A percentile compares a stretch with the other conserved stretches of the same genome.
Evolutionary conservation across 1,140 invertebrate species (phyloP).

Genomic region (Coptotermes formosanus): DNA sequence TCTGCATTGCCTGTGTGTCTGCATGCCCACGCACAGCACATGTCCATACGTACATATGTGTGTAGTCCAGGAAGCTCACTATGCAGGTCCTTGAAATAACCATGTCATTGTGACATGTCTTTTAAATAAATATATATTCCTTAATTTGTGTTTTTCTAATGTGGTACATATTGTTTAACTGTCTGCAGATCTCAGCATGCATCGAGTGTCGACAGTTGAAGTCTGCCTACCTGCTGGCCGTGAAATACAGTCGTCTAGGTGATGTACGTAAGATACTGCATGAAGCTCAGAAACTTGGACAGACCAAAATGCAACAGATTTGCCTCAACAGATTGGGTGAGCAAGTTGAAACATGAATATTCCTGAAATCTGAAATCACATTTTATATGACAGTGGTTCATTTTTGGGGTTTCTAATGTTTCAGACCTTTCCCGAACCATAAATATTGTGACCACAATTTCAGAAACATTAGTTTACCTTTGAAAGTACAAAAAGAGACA

Average conservation of each 20-base stretch:
- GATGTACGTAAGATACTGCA: constrained; percentile 73
- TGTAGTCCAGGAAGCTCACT: neutral
- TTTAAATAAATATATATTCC: neutral
- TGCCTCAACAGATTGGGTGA: constrained; percentile 60
- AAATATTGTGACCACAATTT: neutral
- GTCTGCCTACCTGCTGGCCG: constrained; percentile 79
- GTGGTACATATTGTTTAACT: neutral
- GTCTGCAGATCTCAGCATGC: constrained; percentile 71
- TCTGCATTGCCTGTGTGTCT: too few species aligned
- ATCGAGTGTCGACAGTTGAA: constrained; percentile 80
- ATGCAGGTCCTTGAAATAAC: too few species aligned
- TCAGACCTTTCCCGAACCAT: neutral
- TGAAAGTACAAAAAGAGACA: too few species aligned
- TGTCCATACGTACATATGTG: too few species aligned
- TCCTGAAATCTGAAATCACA: too few species aligned
- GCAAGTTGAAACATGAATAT: neutral
- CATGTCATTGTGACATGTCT: neutral
- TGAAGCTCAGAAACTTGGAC: constrained; percentile 70
- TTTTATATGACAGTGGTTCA: neutral
- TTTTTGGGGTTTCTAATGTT: neutral
- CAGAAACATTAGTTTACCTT: too few species aligned
- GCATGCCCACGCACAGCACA: too few species aligned
- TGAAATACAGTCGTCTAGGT: constrained; percentile 66
- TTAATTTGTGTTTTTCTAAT: neutral
- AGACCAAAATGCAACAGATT: constrained; percentile 66